Evolutionary conservation across 2,113 vertebrate genomes (phyloP).

Genomic region (Zingel zingel): DNA sequence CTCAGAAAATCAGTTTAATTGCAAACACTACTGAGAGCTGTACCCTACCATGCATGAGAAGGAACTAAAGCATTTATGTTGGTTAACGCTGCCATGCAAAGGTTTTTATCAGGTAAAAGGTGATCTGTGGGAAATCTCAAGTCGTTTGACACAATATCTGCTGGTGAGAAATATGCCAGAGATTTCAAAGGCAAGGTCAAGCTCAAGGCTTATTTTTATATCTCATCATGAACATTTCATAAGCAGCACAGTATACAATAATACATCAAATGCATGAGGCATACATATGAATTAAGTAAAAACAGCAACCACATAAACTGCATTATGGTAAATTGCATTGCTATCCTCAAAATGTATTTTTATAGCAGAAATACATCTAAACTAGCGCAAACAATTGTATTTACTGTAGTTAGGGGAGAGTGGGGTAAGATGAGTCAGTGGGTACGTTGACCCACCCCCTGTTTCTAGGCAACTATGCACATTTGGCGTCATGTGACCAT

Average conservation of each 20-base stretch:
- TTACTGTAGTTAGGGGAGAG: slow-evolving; percentile 52
- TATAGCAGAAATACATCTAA: slow-evolving; percentile 19
- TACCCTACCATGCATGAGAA: neutral
- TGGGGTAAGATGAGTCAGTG: too few species aligned
- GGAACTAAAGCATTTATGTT: slow-evolving; percentile 3
- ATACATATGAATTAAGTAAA: neutral
- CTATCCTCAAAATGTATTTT: slow-evolving; percentile 16
- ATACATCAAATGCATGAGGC: neutral
- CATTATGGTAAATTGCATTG: slow-evolving; percentile 4
- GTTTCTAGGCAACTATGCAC: too few species aligned
- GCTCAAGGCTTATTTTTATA: slow-evolving; percentile 60
- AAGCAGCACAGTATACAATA: slow-evolving; percentile 3
- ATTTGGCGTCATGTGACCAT: too few species aligned
- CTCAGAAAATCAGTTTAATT: slow-evolving; percentile 1
- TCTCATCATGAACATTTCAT: slow-evolving; percentile 16
- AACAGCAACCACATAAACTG: neutral
- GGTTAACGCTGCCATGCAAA: slow-evolving; percentile 1
- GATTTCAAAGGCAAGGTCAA: slow-evolving; percentile 56
- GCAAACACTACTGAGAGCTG: slow-evolving; percentile 23
- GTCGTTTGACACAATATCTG: slow-evolving; percentile 44
- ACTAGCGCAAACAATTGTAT: slow-evolving; percentile 28
- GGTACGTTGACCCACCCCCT: too few species aligned
- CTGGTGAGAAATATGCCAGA: slow-evolving; percentile 25
- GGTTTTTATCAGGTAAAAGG: slow-evolving; percentile 32
- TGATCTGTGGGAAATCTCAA: slow-evolving; percentile 45